Conservation (phyloP, 1,140 invertebrate genomes). For the Uloborus diversus region DNA sequence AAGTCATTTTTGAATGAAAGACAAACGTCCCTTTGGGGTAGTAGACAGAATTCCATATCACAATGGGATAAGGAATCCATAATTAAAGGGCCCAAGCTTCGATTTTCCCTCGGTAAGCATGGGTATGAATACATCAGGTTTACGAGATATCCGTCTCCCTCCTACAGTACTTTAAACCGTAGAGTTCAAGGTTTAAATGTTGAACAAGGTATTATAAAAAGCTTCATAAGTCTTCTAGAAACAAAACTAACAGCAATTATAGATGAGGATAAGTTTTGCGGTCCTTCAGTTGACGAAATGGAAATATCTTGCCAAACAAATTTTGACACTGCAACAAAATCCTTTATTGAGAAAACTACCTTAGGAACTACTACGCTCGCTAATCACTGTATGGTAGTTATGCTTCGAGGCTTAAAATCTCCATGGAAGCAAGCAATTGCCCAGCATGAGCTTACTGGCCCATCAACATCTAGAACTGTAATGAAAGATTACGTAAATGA, state of each 20-base stretch:
- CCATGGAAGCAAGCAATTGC: not conserved
- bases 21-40: not conserved
- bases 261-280: not conserved
- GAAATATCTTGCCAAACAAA: not conserved
- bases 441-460: not conserved
- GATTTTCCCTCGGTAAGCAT: not conserved
- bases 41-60: not conserved
- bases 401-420: not conserved
- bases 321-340: not conserved
- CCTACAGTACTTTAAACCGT: not conserved
- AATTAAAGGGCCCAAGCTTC: not conserved
- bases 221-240: not conserved
- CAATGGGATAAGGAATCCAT: not conserved
- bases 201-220: not conserved
- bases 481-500: not conserved
- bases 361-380: not conserved
- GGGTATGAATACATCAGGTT: not conserved
- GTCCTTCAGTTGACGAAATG: not conserved
- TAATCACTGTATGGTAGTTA: not conserved
- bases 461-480: not conserved
- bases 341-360: not conserved
- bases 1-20: not conserved
- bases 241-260: not conserved
- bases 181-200: not conserved
- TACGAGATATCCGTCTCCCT: not conserved